A percentile compares a stretch with the other conserved stretches of the same genome.
These are phyloP conservation scores for Athalia circularis DNA, from an alignment of 2,888 invertebrate genomes.

Conservation along the genomic window DNA sequence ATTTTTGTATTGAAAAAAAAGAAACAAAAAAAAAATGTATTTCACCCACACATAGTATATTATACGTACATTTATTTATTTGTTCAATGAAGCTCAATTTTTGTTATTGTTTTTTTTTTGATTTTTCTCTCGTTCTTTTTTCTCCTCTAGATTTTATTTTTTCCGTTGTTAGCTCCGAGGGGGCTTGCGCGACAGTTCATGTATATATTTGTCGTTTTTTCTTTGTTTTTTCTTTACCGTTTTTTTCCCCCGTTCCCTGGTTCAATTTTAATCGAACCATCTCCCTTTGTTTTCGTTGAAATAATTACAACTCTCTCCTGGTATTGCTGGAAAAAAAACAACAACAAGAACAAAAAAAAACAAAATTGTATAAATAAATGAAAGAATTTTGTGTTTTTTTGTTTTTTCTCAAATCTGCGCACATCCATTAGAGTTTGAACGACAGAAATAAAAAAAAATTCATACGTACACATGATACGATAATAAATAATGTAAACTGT, in stretches of 20 bases:
- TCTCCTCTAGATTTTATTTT: not conserved
- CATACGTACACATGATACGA: too few species aligned
- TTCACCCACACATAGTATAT: not conserved
- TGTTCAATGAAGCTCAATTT: conserved; percentile 31
- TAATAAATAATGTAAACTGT: too few species aligned
- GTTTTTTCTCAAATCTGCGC: too few species aligned
- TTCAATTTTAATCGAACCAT: conserved; percentile 12
- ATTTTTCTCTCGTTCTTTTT: not conserved
- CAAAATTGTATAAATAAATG: not conserved
- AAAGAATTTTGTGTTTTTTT: too few species aligned
- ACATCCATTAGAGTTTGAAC: too few species aligned
- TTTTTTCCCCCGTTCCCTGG: not conserved
- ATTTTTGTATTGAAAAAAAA: conserved; percentile 20
- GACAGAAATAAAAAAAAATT: too few species aligned
- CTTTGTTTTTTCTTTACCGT: too few species aligned
- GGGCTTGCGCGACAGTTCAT: not conserved
- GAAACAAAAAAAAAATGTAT: conserved; percentile 17
- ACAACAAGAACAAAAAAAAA: too few species aligned
- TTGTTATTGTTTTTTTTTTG: not conserved
- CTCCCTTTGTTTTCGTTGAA: not conserved
- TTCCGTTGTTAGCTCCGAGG: not conserved
- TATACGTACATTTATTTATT: conserved; percentile 23
- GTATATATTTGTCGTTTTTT: not conserved
- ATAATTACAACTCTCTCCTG: not conserved
- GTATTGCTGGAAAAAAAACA: not conserved